phyloP scores from a whole-genome alignment of 2,797 vertebrate species.

The Parambassis ranga region DNA sequence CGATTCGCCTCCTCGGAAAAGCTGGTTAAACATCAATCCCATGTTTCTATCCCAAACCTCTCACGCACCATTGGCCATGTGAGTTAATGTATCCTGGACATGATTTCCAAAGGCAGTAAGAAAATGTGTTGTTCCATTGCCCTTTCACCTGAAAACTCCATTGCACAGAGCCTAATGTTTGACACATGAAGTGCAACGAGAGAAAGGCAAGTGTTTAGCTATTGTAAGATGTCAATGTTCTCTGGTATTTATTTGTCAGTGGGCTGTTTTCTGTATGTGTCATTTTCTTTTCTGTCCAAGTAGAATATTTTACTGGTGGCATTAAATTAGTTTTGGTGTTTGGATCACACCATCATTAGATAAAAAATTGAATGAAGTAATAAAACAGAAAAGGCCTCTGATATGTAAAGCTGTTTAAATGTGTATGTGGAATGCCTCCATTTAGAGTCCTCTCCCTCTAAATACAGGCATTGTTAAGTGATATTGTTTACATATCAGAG shows the following conservation, averaged over 20 bases:
- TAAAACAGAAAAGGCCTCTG: slow-evolving; percentile 40
- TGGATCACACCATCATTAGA: slow-evolving; percentile 37
- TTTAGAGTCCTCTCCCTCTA: slow-evolving; percentile 15
- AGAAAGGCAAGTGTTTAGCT: slow-evolving; percentile 43
- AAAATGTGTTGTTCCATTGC: slow-evolving; percentile 63
- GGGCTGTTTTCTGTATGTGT: slow-evolving; percentile 68
- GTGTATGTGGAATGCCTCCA: slow-evolving; percentile 33
- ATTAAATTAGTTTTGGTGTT: slow-evolving; percentile 60
- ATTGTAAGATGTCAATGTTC: slow-evolving; percentile 72
- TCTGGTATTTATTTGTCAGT: slow-evolving; percentile 79
- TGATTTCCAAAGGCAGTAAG: slow-evolving; percentile 62
- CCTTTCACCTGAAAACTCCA: slow-evolving; percentile 56
- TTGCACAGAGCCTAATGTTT: slow-evolving; percentile 46
- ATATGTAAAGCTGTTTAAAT: slow-evolving; percentile 46
- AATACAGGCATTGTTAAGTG: slow-evolving; percentile 19
- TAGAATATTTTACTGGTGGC: slow-evolving; percentile 56
- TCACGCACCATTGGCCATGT: slow-evolving; percentile 60
- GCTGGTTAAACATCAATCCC: slow-evolving; percentile 76
- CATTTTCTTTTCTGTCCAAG: slow-evolving; percentile 55
- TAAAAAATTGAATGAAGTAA: background rate
- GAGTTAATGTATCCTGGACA: slow-evolving; percentile 74
- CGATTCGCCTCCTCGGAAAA: slow-evolving; percentile 39
- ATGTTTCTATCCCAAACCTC: slow-evolving; percentile 54
- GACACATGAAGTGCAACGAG: slow-evolving; percentile 44
- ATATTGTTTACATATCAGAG: slow-evolving; percentile 53